Conservation (phyloP, 2,113 vertebrate species). For the Prunella himalayana region DNA sequence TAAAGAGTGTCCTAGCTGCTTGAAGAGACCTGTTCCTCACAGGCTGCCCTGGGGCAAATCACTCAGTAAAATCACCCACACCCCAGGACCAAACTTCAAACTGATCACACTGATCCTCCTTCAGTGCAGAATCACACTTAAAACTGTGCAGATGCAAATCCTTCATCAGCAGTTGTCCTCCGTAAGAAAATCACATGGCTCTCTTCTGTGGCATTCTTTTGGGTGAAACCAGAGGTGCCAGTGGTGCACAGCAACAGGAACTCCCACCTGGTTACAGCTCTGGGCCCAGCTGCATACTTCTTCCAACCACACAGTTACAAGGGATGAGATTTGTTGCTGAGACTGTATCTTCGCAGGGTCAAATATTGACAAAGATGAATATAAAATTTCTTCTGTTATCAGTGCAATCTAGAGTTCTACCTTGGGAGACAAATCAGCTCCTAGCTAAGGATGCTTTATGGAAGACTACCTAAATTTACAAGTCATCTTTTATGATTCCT, state of each 20-base stretch:
- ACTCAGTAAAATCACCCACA: too few species aligned
- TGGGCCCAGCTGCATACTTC: fast-evolving
- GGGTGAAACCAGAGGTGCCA: background rate
- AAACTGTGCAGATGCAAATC: background rate
- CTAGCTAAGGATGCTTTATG: background rate
- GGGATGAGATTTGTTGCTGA: background rate
- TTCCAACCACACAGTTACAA: background rate
- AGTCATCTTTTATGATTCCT: background rate
- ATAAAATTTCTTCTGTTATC: background rate
- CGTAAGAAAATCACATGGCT: fast-evolving
- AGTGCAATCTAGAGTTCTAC: background rate
- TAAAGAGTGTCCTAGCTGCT: background rate
- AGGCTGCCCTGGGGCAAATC: background rate
- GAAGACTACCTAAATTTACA: background rate
- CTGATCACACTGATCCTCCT: background rate
- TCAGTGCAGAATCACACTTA: background rate
- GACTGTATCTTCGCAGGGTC: fast-evolving
- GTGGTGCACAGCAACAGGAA: fast-evolving
- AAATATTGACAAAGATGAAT: background rate
- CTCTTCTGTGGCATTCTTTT: background rate
- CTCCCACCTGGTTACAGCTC: background rate
- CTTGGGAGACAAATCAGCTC: background rate
- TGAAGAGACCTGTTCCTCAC: background rate
- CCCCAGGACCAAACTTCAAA: background rate
- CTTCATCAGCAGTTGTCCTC: background rate